These are phyloP conservation scores for Xiphophorus maculatus DNA, from an alignment of 2,113 vertebrate genomes.

Conservation along the genomic window DNA sequence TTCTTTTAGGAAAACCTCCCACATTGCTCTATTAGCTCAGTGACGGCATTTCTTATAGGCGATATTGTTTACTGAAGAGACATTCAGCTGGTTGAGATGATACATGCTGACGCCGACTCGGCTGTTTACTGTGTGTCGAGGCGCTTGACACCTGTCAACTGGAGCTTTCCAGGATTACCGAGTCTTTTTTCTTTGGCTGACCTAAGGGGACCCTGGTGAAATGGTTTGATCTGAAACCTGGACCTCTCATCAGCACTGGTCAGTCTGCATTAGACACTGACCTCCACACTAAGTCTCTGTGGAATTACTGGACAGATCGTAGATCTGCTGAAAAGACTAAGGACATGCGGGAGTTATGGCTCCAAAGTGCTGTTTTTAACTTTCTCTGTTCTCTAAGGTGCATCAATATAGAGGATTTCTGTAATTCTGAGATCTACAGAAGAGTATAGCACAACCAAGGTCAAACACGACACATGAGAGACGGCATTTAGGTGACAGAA, in stretches of 20 bases:
- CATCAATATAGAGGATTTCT: constrained; percentile 28
- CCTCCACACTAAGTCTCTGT: constrained; percentile 26
- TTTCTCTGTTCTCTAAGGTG: constrained; percentile 20
- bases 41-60: constrained; percentile 49
- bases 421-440: constrained; percentile 26
- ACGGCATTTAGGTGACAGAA: no score
- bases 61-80: constrained; percentile 2
- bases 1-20: neutral
- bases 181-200: constrained; percentile 52
- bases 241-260: constrained; percentile 31
- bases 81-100: constrained; percentile 2
- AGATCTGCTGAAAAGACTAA: constrained; percentile 18
- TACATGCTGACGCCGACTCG: constrained; percentile 18
- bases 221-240: constrained; percentile 56
- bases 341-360: constrained; percentile 6
- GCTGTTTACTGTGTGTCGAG: constrained; percentile 34
- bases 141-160: constrained; percentile 31
- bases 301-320: neutral
- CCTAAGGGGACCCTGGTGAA: constrained; percentile 36
- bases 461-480: no score
- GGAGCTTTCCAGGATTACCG: constrained; percentile 46
- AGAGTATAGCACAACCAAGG: no score
- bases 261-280: constrained; percentile 35
- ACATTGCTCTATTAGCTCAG: constrained; percentile 7
- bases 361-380: constrained; percentile 32